Evolutionary conservation across 2,113 vertebrate species (phyloP), one percentile per base, ranked within the genome.

Genomic region (Hoplias malabaricus): DNA sequence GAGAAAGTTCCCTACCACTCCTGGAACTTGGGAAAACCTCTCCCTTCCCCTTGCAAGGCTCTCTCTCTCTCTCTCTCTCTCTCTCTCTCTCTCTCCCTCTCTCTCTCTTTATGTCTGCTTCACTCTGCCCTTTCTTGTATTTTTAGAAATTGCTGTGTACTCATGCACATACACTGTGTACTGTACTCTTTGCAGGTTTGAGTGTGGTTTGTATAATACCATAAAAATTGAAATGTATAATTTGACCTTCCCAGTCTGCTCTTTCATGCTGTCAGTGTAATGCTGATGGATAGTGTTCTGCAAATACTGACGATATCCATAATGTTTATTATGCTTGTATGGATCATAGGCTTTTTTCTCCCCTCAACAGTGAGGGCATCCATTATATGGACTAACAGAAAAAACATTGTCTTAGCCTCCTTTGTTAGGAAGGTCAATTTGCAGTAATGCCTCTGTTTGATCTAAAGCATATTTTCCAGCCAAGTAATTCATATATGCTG

Each of bases 1-100:
- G 80, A 81, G 82, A 86, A 83, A 82, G 84, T 80, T 77, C 80
- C 43, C 33, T 72, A 72, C 80, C 79, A 75, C 82, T 86, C 82
- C 82, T 77, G 66, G 73, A 79, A 77, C 81, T 82, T 76, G 80
- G 86, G 80, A 85, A 85, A 85, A 84, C 84, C 83, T 72, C 83
- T 85, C 86, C 84, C 86, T 86, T 86, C 84, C 84, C 82, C 71
- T 86, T 73, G 9, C 25, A 59, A 57, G 29, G 66, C 69, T 70
- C 56, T 46, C 63, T 42, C 61, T 79, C 62, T 62, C 12, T 14
- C 12, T 4, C 80, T 48, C 16, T n/a, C 43, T 48, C 6, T 11
- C 43, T 19, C 43, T 48, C 4, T 48, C 5, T 48, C 43, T 48
- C 43, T 48, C 43, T 19, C 6, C 4, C 43, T 19, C 43, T 48